Conservation (phyloP, 1,140 invertebrate genomes). For the Drusus annulatus region DNA sequence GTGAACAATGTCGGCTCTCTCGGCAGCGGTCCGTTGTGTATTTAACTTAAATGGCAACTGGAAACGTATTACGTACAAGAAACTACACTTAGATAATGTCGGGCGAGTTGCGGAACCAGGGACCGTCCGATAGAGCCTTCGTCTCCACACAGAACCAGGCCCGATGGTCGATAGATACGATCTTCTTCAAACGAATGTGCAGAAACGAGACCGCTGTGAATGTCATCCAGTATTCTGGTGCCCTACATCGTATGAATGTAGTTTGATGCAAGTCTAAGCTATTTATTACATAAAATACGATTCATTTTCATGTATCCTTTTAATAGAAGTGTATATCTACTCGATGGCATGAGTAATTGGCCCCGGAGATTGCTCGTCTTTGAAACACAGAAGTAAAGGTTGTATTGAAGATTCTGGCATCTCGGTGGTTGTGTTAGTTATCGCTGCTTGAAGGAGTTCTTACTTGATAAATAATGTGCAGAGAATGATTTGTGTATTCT, state of each 20-base stretch:
- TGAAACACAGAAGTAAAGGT: too few relatives aligned
- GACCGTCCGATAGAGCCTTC: slow-evolving; percentile 15
- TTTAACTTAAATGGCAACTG: slow-evolving; percentile 51
- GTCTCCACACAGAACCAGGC: background rate
- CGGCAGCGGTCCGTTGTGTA: slow-evolving; percentile 24
- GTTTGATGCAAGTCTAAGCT: background rate
- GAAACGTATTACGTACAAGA: slow-evolving; percentile 31
- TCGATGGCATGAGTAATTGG: too few relatives aligned
- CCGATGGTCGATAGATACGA: slow-evolving; percentile 23
- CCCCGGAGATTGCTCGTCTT: too few relatives aligned
- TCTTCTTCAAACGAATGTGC: slow-evolving; percentile 31
- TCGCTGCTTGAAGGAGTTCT: too few relatives aligned
- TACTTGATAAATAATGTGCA: too few relatives aligned
- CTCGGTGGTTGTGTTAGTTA: too few relatives aligned
- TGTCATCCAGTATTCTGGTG: slow-evolving; percentile 21
- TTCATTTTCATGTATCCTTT: background rate
- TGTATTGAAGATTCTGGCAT: too few relatives aligned
- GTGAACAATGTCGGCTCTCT: slow-evolving; percentile 20
- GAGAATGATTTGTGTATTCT: too few relatives aligned
- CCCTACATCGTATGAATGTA: background rate
- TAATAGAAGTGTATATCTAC: too few relatives aligned
- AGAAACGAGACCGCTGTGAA: slow-evolving; percentile 19
- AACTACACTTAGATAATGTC: slow-evolving; percentile 39
- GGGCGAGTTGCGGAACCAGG: slow-evolving; percentile 36
- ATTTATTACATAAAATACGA: background rate